Conservation (phyloP, 2,888 invertebrate genomes). For the Drosophila imparisetae region DNA sequence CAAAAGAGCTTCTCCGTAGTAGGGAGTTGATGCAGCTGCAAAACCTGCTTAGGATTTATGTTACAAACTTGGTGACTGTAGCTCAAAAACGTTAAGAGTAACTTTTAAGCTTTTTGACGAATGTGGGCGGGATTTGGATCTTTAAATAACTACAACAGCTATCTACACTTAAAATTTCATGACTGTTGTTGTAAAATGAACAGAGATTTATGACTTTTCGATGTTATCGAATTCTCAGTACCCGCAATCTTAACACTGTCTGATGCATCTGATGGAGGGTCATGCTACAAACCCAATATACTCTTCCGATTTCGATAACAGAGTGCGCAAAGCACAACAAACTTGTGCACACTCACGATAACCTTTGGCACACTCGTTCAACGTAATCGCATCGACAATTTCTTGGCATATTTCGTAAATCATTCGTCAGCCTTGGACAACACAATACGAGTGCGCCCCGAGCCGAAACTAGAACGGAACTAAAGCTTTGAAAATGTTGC, state of each 20-base stretch:
- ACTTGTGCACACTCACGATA: conserved; percentile 45
- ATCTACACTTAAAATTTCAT: too few relatives aligned
- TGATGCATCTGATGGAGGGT: neutral
- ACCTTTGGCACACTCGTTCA: conserved; percentile 61
- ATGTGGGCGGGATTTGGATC: too few relatives aligned
- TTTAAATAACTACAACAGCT: too few relatives aligned
- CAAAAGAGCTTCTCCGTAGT: too few relatives aligned
- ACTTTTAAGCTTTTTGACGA: too few relatives aligned
- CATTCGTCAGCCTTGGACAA: conserved; percentile 51
- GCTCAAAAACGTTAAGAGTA: too few relatives aligned
- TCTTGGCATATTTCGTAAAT: conserved; percentile 63
- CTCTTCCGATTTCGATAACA: neutral
- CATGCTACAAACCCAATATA: neutral
- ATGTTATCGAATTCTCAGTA: neutral
- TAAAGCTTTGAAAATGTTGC: conserved; percentile 52
- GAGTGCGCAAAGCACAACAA: neutral
- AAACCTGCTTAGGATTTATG: too few relatives aligned
- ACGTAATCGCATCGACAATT: conserved; percentile 72
- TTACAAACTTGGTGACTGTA: too few relatives aligned
- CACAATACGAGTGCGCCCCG: conserved; percentile 19
- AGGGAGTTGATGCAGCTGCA: too few relatives aligned
- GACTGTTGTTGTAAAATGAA: neutral
- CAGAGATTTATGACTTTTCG: neutral
- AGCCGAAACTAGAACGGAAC: conserved; percentile 72
- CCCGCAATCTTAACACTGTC: neutral